Evolutionary conservation across 2,797 vertebrate genomes (phyloP).

Genomic region (Pteropus rufus): DNA sequence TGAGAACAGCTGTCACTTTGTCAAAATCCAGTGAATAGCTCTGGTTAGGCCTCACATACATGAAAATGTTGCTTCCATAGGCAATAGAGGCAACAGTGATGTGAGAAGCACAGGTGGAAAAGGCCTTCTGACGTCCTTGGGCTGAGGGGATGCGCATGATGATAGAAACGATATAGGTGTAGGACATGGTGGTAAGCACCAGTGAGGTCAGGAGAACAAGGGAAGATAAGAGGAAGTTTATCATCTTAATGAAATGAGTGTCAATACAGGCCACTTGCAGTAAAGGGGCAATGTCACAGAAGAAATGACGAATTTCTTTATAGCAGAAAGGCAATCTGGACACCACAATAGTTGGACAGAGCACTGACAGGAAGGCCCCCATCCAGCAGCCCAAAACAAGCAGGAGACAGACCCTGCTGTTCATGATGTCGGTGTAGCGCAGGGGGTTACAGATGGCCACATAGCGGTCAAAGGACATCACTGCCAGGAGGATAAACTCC

Average conservation of each 20-base stretch:
- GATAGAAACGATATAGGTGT: background rate
- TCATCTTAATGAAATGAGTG: background rate
- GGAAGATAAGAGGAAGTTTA: constrained; percentile 19
- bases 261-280: background rate
- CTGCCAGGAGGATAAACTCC: background rate
- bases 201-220: constrained; percentile 4
- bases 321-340: constrained; percentile 33
- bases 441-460: background rate
- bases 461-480: background rate
- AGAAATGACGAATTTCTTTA: constrained; percentile 62
- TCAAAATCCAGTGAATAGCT: background rate
- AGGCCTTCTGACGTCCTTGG: background rate
- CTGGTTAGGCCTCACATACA: constrained; percentile 51
- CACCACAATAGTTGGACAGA: background rate
- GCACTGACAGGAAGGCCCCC: background rate
- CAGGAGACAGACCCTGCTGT: background rate
- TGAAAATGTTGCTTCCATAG: constrained; percentile 27
- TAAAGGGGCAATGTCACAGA: constrained; percentile 51
- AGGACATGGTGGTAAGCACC: background rate
- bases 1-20: background rate
- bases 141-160: background rate
- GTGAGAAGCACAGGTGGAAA: constrained; percentile 34
- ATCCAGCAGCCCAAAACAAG: background rate
- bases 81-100: background rate
- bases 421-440: background rate